phyloP scores from a whole-genome alignment of 2,888 invertebrate genomes.

The Lithophane leautieri region DNA sequence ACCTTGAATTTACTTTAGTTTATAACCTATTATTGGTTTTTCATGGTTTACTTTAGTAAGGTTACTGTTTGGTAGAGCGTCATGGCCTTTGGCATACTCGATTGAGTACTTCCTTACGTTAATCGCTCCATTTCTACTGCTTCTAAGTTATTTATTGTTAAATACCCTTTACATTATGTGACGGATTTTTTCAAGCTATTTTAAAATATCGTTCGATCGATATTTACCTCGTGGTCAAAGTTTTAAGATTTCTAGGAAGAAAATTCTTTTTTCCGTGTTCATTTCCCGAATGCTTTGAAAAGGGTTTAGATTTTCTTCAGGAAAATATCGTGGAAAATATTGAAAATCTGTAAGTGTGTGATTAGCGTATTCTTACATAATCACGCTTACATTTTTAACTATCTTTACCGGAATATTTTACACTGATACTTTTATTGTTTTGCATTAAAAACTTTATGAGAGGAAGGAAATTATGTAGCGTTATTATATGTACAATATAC shows the following conservation, averaged over 20 bases:
- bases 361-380: not conserved
- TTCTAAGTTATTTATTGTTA: not conserved
- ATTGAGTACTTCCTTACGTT: not conserved
- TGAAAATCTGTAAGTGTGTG: too few relatives aligned
- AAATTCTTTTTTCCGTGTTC: conserved; percentile 1
- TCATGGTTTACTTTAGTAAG: conserved; percentile 18
- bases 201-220: not conserved
- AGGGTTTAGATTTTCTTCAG: not conserved
- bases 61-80: not conserved
- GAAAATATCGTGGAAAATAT: not conserved
- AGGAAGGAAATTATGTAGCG: not conserved
- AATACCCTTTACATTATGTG: not conserved
- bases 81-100: not conserved
- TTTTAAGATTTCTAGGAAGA: not conserved
- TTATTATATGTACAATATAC: not conserved
- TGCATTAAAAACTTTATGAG: not conserved
- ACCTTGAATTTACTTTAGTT: conserved; percentile 3
- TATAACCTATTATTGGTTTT: conserved; percentile 14
- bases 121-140: not conserved
- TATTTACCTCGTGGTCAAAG: not conserved
- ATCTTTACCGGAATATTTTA: not conserved
- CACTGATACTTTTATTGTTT: not conserved
- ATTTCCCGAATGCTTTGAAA: not conserved
- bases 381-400: not conserved
- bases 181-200: not conserved